Evolutionary conservation across 2,797 vertebrate species (phyloP).

Genomic region (Cirrhinus mrigala): DNA sequence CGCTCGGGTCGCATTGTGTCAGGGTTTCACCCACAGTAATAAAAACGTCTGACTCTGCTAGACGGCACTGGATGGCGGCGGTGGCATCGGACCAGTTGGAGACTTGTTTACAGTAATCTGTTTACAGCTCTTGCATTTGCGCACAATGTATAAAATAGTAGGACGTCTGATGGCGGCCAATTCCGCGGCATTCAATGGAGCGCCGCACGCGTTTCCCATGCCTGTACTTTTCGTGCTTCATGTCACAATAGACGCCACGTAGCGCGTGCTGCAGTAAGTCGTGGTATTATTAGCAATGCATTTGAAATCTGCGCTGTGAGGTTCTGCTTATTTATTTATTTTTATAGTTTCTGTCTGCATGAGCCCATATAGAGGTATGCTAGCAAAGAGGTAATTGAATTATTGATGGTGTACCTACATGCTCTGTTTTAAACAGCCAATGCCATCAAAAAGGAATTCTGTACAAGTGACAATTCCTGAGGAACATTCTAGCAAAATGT

Average conservation of each 20-base stretch:
- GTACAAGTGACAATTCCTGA: background rate
- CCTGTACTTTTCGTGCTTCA: background rate
- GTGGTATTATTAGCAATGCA: constrained; percentile 18
- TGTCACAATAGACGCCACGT: constrained; percentile 29
- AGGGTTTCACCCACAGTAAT: constrained; percentile 61
- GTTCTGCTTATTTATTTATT: constrained; percentile 24
- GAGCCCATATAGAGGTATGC: background rate
- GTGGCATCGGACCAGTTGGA: constrained; percentile 45
- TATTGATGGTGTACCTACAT: background rate
- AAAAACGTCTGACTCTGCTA: constrained; percentile 43
- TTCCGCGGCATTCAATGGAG: constrained; percentile 32
- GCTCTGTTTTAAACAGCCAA: background rate
- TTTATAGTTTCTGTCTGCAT: constrained; percentile 1
- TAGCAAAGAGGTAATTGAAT: background rate
- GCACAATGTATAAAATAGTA: constrained; percentile 46
- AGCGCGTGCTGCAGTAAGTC: constrained; percentile 38
- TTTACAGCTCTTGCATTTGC: constrained; percentile 41
- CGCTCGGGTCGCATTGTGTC: constrained; percentile 45
- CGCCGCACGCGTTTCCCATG: background rate
- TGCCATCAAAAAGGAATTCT: background rate
- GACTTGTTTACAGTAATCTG: constrained; percentile 57
- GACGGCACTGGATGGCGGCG: constrained; percentile 28
- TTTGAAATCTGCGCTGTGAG: constrained; percentile 16
- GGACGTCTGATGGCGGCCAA: constrained; percentile 38
- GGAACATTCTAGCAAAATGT: background rate